phyloP scores from a whole-genome alignment of 2,888 invertebrate species.

The Xanthia icteritia region DNA sequence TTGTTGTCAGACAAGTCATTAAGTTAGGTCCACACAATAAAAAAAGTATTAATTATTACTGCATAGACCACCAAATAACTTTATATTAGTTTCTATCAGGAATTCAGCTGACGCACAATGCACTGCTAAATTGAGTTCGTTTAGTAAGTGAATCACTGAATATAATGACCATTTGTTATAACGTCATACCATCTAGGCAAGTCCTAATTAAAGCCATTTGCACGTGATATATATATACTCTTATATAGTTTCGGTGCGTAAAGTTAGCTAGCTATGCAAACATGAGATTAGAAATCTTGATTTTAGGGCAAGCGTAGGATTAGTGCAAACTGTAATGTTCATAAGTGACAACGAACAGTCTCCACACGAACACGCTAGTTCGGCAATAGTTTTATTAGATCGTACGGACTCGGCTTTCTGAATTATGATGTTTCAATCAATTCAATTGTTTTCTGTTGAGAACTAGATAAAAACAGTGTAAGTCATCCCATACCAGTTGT shows the following conservation, averaged over 20 bases:
- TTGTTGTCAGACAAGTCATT: constrained; percentile 2
- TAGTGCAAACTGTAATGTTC: not conserved
- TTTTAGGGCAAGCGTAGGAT: constrained; percentile 25
- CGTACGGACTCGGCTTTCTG: not conserved
- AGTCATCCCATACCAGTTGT: constrained; percentile 10
- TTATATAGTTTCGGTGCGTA: not conserved
- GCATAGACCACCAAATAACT: constrained; percentile 7
- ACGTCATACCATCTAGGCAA: constrained; percentile 12
- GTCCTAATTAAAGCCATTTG: constrained; percentile 35
- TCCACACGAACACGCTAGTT: not conserved
- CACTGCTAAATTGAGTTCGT: constrained; percentile 8
- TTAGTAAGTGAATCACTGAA: constrained; percentile 41
- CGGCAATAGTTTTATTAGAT: not conserved
- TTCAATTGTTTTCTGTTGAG: constrained; percentile 31
- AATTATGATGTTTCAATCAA: constrained; percentile 21
- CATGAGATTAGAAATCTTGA: constrained; percentile 7
- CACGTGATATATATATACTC: too few relatives aligned
- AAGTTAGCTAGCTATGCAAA: not conserved
- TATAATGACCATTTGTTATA: constrained; percentile 16
- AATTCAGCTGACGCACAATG: constrained; percentile 28
- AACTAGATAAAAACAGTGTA: constrained; percentile 25
- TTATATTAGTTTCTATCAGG: not conserved
- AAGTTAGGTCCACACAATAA: constrained; percentile 13
- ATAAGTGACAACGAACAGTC: not conserved
- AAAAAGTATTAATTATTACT: constrained; percentile 1